phyloP scores from a whole-genome alignment of 2,113 vertebrate species.

The Hyaena hyaena region DNA sequence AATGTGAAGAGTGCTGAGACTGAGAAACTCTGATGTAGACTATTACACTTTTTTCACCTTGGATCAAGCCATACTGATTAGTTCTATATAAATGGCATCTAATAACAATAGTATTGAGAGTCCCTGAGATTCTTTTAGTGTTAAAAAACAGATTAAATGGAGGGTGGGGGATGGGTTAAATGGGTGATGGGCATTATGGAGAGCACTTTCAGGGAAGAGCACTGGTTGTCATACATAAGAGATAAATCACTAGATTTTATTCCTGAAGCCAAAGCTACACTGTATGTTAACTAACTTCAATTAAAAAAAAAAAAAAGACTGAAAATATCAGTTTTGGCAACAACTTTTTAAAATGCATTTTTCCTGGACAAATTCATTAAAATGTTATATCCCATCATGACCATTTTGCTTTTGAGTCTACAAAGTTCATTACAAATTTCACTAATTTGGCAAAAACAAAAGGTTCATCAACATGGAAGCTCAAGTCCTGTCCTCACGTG shows the following conservation, averaged over 20 bases:
- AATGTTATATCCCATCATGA: background rate
- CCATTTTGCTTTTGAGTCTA: background rate
- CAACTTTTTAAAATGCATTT: background rate
- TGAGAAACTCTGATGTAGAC: background rate
- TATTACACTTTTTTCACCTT: background rate
- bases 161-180: no score
- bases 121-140: background rate
- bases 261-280: no score
- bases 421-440: background rate
- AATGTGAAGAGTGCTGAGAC: background rate
- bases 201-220: no score
- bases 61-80: background rate
- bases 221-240: no score
- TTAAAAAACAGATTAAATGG: background rate
- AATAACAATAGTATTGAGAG: background rate
- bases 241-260: no score
- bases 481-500: background rate
- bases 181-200: no score
- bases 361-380: background rate
- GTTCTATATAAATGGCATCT: background rate
- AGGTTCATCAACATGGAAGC: background rate
- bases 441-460: background rate
- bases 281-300: no score
- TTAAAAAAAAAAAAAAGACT: background rate
- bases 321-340: background rate